phyloP scores from a whole-genome alignment of 2,113 vertebrate genomes.

The Uria aalge region DNA sequence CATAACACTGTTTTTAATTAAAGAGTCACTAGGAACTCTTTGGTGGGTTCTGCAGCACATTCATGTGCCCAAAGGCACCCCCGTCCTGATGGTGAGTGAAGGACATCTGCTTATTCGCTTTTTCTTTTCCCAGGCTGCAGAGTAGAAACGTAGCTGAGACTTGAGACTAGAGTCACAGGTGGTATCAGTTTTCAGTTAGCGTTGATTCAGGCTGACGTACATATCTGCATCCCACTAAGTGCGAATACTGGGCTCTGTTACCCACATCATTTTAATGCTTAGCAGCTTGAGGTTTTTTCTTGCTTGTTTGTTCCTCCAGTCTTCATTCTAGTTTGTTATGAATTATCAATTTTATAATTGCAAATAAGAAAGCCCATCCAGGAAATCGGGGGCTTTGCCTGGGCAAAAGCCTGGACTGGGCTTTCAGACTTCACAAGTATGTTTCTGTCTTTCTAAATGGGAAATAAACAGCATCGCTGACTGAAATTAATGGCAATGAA shows the following conservation, averaged over 20 bases:
- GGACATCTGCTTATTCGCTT: neutral
- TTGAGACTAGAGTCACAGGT: neutral
- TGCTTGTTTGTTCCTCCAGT: neutral
- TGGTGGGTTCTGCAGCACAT: neutral
- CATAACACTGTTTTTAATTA: neutral
- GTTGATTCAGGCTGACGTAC: neutral
- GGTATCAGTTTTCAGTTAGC: neutral
- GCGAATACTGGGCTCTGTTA: neutral
- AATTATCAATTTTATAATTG: neutral
- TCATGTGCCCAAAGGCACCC: neutral
- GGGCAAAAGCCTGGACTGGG: neutral
- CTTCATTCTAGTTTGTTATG: neutral
- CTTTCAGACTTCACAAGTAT: neutral
- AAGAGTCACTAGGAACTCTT: neutral
- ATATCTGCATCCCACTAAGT: neutral
- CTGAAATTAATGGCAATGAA: conserved; percentile 1
- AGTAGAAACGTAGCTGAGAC: neutral
- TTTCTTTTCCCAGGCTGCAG: neutral
- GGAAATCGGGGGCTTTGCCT: neutral
- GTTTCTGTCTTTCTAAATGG: neutral
- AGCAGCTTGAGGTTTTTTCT: neutral
- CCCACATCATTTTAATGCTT: neutral
- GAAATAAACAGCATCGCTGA: neutral
- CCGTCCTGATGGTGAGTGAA: neutral
- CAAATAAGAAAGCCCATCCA: neutral